Conservation (phyloP, 30 jellyfish, hydroid and myxozoan species). For the Catostylus mosaicus region DNA sequence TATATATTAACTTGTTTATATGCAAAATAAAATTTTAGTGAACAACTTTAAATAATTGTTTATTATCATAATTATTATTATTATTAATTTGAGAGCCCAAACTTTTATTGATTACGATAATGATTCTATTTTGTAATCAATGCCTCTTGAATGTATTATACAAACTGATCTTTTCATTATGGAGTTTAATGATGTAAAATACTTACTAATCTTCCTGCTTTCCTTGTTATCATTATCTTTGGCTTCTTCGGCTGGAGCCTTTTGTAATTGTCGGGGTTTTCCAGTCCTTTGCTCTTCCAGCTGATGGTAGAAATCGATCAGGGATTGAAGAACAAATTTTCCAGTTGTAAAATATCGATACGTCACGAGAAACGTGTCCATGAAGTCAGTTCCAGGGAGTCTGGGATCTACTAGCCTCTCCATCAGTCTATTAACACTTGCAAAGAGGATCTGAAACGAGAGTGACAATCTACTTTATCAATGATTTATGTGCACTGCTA, state of each 20-base stretch:
- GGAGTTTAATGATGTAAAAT: too few relatives aligned
- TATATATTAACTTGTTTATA: too few relatives aligned
- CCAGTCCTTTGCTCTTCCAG: constrained; percentile 66
- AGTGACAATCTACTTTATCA: too few relatives aligned
- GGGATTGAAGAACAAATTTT: constrained; percentile 70
- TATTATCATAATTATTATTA: too few relatives aligned
- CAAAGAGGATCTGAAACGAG: constrained; percentile 82
- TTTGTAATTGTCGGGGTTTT: not conserved
- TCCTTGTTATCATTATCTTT: not conserved
- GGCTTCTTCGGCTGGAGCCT: not conserved
- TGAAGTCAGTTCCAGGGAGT: constrained; percentile 93
- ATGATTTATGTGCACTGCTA: too few relatives aligned
- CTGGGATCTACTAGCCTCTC: constrained; percentile 97
- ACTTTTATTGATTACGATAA: too few relatives aligned
- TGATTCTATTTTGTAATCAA: too few relatives aligned
- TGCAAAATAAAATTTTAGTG: too few relatives aligned
- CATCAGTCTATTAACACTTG: constrained; percentile 89
- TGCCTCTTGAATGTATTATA: too few relatives aligned
- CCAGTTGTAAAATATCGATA: constrained; percentile 86
- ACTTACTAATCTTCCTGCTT: constrained; percentile 27
- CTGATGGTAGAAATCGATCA: constrained; percentile 67
- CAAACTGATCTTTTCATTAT: too few relatives aligned
- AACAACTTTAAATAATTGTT: too few relatives aligned
- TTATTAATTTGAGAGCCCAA: too few relatives aligned
- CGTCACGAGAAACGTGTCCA: constrained; percentile 92